phyloP scores from a whole-genome alignment of 2,888 invertebrate genomes.

The Prosapia bicincta region DNA sequence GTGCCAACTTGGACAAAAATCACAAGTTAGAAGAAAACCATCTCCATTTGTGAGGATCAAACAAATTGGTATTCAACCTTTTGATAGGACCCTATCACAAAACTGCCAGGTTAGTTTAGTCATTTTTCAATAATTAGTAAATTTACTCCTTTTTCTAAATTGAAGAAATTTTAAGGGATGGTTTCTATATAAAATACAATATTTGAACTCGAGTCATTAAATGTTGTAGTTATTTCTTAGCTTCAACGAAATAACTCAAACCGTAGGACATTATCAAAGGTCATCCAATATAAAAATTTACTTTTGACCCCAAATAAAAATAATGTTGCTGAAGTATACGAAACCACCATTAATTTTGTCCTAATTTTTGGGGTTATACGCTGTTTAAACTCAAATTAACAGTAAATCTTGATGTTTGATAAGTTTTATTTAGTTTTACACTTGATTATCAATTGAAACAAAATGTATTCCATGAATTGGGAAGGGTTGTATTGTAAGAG shows the following conservation, averaged over 20 bases:
- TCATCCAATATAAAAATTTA: background rate
- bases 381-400: too few relatives aligned
- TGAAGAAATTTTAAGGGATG: background rate
- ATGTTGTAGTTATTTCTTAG: too few relatives aligned
- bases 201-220: too few relatives aligned
- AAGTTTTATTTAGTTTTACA: too few relatives aligned
- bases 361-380: too few relatives aligned
- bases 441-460: too few relatives aligned
- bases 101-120: constrained; percentile 26
- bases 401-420: too few relatives aligned
- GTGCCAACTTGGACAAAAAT: constrained; percentile 73
- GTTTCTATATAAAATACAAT: background rate
- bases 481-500: too few relatives aligned
- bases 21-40: constrained; percentile 61
- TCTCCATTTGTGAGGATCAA: constrained; percentile 61
- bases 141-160: background rate
- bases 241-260: background rate
- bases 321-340: background rate
- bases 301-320: background rate
- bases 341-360: too few relatives aligned
- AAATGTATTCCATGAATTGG: too few relatives aligned
- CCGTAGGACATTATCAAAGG: background rate
- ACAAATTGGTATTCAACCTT: constrained; percentile 58
- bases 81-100: constrained; percentile 33
- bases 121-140: too few relatives aligned